Evolutionary conservation across 2,888 invertebrate species (phyloP), one percentile per base, ranked within the genome.

Genomic region (Tortrix viridana): DNA sequence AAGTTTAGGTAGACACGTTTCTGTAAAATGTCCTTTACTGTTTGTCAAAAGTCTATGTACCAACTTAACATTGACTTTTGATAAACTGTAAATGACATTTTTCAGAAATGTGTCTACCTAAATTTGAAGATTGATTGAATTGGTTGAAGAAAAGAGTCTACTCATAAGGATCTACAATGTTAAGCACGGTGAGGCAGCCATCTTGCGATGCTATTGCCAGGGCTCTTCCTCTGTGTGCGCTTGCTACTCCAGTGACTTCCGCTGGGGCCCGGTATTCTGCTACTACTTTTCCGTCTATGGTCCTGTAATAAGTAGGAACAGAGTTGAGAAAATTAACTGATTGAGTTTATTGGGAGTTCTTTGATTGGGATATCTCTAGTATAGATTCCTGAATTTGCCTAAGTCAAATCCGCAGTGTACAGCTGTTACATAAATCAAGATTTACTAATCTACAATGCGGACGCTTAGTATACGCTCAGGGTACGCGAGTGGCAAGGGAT

Each of bases 181-280:
- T 96, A 61, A 98, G 91, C n/a, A 98, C 96, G 0, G 98, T 97
- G 60, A 98, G 94, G 79, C 98, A 98, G 5, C 98, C 98, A 79
- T 99, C 98, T 1, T 98, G 96, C 0, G 98, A 98, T 0, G 98
- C 98, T 55, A 98, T 92, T 1, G 98, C 97, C 38, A 98, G 93
- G 19, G 96, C 95, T 69, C 94, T 95, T 0, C 98, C 98, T 69
- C 97, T 97, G 55, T 95, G 95, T 0, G 97, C 96, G 72, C 97
- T 97, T 70, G 97, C 97, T 0, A 98, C 94, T 0, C 96, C 96
- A 1, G 96, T 97, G 67, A 98, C 92, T 84, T 98, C 98, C 0
- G 98, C 97, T 71, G 97, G 97, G 0, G 98, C 95, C 32, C 97
- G 92, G 81, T 97, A 99, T 84, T 98, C 98, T 0, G 99, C 98